A percentile compares a stretch with the other conserved stretches of the same genome.
Evolutionary conservation across 1,140 invertebrate species (phyloP).

Genomic region (Cephus cinctus): DNA sequence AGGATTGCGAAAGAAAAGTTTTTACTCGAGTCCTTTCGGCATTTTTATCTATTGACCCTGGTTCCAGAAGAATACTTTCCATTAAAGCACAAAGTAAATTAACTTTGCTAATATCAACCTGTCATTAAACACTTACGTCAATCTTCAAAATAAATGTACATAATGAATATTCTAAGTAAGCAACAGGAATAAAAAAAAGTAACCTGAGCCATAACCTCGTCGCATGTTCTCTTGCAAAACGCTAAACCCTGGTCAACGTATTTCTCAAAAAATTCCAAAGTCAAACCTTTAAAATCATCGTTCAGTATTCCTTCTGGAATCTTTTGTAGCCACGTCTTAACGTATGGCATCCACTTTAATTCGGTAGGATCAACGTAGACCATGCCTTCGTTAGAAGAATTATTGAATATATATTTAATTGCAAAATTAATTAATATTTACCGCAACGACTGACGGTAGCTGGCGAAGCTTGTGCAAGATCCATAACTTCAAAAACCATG

Average conservation of each 20-base stretch:
- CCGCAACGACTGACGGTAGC: slow-evolving; percentile 77
- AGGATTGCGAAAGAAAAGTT: slow-evolving; percentile 68
- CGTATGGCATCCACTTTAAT: slow-evolving; percentile 76
- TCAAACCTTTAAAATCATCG: slow-evolving; percentile 57
- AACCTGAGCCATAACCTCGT: slow-evolving; percentile 65
- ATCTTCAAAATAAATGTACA: background rate
- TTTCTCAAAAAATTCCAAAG: slow-evolving; percentile 62
- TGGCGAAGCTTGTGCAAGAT: slow-evolving; percentile 82
- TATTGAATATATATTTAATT: slow-evolving; percentile 19
- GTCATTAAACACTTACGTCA: slow-evolving; percentile 16
- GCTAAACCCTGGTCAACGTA: slow-evolving; percentile 66
- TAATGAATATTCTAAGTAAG: slow-evolving; percentile 19
- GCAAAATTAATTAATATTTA: slow-evolving; percentile 19
- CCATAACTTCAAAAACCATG: slow-evolving; percentile 88
- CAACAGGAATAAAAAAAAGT: slow-evolving; percentile 20
- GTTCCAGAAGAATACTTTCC: slow-evolving; percentile 63
- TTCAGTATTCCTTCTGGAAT: slow-evolving; percentile 58
- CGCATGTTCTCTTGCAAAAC: slow-evolving; percentile 67
- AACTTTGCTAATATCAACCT: slow-evolving; percentile 83
- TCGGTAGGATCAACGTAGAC: slow-evolving; percentile 85
- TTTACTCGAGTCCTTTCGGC: slow-evolving; percentile 60
- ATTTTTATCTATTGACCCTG: slow-evolving; percentile 52
- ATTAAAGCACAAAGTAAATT: slow-evolving; percentile 71
- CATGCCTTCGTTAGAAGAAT: slow-evolving; percentile 64
- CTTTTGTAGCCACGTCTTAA: slow-evolving; percentile 76